Evolutionary conservation across 2,113 vertebrate species (phyloP).

Genomic region (Scatophagus argus): DNA sequence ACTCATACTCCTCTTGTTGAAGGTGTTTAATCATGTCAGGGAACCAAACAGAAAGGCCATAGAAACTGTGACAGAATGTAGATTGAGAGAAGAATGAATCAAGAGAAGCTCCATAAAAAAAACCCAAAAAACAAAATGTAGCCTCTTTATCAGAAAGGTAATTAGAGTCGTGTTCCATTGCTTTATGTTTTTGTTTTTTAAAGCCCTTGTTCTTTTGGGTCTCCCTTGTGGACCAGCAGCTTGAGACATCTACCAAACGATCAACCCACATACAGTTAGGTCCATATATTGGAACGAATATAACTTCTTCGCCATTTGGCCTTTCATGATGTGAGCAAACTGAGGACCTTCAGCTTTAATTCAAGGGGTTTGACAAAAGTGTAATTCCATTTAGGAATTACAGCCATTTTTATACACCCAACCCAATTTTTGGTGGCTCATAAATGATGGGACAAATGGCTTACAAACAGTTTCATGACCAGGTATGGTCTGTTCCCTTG

Average conservation of each 20-base stretch:
- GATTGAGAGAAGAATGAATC: slow-evolving; percentile 12
- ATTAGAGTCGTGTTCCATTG: not conserved
- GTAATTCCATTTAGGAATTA: too few species aligned
- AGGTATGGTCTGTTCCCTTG: too few species aligned
- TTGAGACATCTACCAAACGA: not conserved
- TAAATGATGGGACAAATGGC: too few species aligned
- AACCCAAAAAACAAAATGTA: not conserved
- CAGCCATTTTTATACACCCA: too few species aligned
- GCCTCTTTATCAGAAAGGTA: not conserved
- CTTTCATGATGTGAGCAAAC: too few species aligned
- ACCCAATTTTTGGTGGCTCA: too few species aligned
- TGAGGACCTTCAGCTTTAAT: too few species aligned
- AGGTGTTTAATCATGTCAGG: slow-evolving; percentile 98
- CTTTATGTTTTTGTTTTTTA: not conserved
- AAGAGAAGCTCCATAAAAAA: not conserved
- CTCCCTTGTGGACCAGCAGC: not conserved
- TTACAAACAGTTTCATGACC: too few species aligned
- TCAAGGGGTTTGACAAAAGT: too few species aligned
- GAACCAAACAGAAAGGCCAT: slow-evolving; percentile 97
- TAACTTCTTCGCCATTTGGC: too few species aligned
- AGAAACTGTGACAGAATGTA: slow-evolving; percentile 86
- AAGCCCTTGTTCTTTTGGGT: not conserved
- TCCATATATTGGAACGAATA: too few species aligned
- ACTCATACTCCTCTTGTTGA: slow-evolving; percentile 91
- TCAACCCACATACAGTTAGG: too few species aligned